A percentile compares a stretch with the other conserved stretches of the same genome.
These are phyloP conservation scores for Chloroclystis v-ata DNA, from an alignment of 2,888 invertebrate species.

Conservation along the genomic window DNA sequence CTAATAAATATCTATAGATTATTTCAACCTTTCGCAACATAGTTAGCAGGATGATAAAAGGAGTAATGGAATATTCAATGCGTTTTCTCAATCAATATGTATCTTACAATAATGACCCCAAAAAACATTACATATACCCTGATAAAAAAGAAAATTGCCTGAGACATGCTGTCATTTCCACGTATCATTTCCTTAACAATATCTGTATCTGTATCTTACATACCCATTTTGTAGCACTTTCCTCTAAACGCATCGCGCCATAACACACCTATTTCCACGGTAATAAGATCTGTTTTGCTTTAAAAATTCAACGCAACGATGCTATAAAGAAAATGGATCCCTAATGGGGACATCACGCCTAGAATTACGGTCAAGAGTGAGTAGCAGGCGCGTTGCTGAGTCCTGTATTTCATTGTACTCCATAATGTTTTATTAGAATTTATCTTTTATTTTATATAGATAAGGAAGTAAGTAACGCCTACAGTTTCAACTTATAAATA, in stretches of 20 bases:
- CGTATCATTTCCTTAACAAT: neutral
- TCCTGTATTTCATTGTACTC: too few species aligned
- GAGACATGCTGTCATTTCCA: neutral
- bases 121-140: neutral
- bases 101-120: too few species aligned
- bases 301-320: slow-evolving; percentile 17
- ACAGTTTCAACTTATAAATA: too few species aligned
- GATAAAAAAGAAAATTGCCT: neutral
- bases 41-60: too few species aligned
- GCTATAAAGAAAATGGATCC: slow-evolving; percentile 21
- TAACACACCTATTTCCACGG: slow-evolving; percentile 13
- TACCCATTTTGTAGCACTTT: slow-evolving; percentile 1
- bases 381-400: neutral
- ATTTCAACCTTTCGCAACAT: too few species aligned
- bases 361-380: slow-evolving; percentile 4
- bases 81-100: too few species aligned
- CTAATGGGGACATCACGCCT: slow-evolving; percentile 23
- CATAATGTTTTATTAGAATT: too few species aligned
- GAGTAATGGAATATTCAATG: too few species aligned
- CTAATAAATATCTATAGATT: too few species aligned
- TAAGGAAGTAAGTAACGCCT: too few species aligned
- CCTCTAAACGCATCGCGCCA: slow-evolving; percentile 15
- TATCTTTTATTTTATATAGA: too few species aligned
- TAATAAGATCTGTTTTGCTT: slow-evolving; percentile 22
- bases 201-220: slow-evolving; percentile 4